Evolutionary conservation across 2,113 vertebrate species (phyloP).

Genomic region (Nannospalax galili): DNA sequence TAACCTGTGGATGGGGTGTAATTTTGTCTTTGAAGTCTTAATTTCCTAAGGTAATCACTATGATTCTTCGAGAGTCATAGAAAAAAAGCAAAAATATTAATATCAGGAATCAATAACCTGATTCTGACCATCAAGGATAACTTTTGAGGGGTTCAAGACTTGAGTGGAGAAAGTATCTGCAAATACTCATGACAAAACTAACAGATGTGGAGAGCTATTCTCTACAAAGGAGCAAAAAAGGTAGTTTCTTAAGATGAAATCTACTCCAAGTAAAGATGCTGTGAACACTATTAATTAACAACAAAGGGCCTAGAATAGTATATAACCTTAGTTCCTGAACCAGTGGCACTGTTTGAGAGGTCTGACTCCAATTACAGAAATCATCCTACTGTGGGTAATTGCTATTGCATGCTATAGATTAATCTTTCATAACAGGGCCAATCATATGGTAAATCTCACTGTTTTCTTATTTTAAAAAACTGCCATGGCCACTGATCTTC

Average conservation of each 20-base stretch:
- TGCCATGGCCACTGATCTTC: neutral
- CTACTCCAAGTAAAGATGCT: too few relatives aligned
- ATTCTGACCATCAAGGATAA: too few relatives aligned
- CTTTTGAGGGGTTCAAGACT: neutral
- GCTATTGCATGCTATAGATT: neutral
- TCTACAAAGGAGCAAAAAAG: neutral
- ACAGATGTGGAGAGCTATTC: neutral
- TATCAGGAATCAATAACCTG: too few relatives aligned
- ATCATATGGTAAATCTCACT: neutral
- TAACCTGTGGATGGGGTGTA: neutral
- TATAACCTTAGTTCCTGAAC: neutral
- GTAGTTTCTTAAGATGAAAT: neutral
- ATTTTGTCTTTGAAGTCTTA: neutral
- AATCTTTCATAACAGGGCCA: neutral
- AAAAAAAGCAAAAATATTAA: neutral
- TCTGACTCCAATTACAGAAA: neutral
- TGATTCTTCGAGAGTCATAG: neutral
- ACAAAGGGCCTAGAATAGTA: neutral
- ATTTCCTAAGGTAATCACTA: neutral
- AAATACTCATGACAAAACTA: neutral
- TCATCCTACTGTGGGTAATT: neutral
- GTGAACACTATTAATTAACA: neutral
- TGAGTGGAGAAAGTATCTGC: neutral
- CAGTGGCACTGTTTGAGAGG: neutral
- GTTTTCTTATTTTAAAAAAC: neutral